Evolutionary conservation across 2,797 vertebrate genomes (phyloP), one percentile per base, ranked within the genome.

Genomic region (Acanthopagrus latus): DNA sequence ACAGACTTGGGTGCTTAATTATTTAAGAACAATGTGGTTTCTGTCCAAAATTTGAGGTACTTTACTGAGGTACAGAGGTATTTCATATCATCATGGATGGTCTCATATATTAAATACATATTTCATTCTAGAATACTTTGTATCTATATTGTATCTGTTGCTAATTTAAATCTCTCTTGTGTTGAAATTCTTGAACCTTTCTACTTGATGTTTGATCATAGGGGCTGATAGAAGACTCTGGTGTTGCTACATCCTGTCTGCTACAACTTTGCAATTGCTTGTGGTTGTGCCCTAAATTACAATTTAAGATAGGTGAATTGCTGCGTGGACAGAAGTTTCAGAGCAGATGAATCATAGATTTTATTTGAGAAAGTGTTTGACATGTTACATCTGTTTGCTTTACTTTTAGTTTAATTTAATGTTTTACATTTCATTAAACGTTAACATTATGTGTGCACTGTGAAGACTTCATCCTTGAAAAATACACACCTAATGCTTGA

Each of bases 211-310:
- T 46, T 14, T 58, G 51, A 4, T 12, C 29, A 33, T 33, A 33
- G 29, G 6, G 29, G 6, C 29, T 1, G 29, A 33, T 6, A 7
- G 29, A 33, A 7, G 0, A 33, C 29, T 7, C 4, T 44, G 44
- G 10, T 50, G 44, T 65, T 25, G 3, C 23, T 8, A 14, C 7
- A 43, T 71, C 56, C 57, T 59, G 27, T 66, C 0, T 43, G 2
- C 20, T 43, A 5, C 1, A 17, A 7, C 69, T 55, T 64, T 2
- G 4, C 2, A 21, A 1, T 3, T 4, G 0, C 3, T 0, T 44
- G 44, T 38, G n/a, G 33, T 44, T 64, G 29, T 78, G 70, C 12
- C 10, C 71, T 52, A 7, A 5, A 52, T 54, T 1, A 21, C 1
- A 51, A 1, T 13, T 23, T 4, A 8, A 16, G 17, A 43, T 43